Evolutionary conservation across 2,888 invertebrate genomes (phyloP), one percentile per base, ranked within the genome.

Genomic region (Netelia virgata): DNA sequence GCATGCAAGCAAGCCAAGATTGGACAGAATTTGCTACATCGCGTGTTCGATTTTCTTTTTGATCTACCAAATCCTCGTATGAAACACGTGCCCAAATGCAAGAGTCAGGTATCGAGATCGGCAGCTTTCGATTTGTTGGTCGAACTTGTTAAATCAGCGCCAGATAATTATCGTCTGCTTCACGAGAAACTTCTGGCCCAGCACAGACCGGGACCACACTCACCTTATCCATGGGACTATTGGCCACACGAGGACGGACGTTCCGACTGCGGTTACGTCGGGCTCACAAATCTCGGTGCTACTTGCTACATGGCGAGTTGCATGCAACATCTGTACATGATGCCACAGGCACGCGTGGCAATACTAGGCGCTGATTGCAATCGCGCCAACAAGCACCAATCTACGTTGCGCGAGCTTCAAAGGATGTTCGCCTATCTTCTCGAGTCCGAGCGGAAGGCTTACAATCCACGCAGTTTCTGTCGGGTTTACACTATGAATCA

Each of bases 301-400:
- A 99, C 99, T 0, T 99, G 99, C 93, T 99, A 99, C 94, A 98
- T 99, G 98, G 99, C 99, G 10, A 98, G 98, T 1, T 98, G 98
- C 91, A 97, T 99, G 96, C 99, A 99, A 93, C 99, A 99, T 94
- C 94, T 99, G 86, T 99, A 98, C 93, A 99, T 99, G 98, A 98
- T 99, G 97, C 98, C 98, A 5, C 97, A 97, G 91, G 98, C 98
- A 0, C 95, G 98, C 72, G 96, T 97, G 68, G 97, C 98, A 0
- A 96, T 99, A 88, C 94, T 99, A 77, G 95, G 96, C 6, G 96
- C 97, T 0, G 97, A 97, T 87, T 96, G 97, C 78, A 95, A 95
- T 64, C 94, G 95, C 8, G 95, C 96, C 64, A 96, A 96, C 84
- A 97, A 97, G 86, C 98, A 98, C 94, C 96, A 96, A 82, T 95